phyloP scores from a whole-genome alignment of 2,113 vertebrate genomes.

The Indicator maculatus region DNA sequence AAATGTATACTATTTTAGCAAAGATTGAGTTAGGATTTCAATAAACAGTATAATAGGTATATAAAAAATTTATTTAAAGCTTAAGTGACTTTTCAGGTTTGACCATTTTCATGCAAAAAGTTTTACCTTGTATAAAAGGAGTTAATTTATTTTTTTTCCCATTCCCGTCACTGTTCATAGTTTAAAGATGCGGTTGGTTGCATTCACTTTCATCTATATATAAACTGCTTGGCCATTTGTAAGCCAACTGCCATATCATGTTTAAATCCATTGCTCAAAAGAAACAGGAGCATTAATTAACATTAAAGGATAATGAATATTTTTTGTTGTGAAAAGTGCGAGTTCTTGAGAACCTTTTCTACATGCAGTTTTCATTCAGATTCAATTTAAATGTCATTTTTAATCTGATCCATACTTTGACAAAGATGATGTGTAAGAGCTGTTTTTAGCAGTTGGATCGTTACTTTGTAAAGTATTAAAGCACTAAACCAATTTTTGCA shows the following conservation, averaged over 20 bases:
- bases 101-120: not conserved
- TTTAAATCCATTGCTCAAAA: conserved; percentile 25
- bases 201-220: not conserved
- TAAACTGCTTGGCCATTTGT: not conserved
- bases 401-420: conserved; percentile 56
- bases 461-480: conserved; percentile 77
- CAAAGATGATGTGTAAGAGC: conserved; percentile 67
- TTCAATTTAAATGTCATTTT: conserved; percentile 58
- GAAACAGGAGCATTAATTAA: conserved; percentile 18
- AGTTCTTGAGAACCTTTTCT: conserved; percentile 54
- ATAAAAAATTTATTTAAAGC: not conserved
- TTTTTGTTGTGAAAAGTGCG: conserved; percentile 31
- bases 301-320: not conserved
- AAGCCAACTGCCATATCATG: not conserved
- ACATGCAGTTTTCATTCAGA: conserved; percentile 53
- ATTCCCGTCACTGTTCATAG: not conserved
- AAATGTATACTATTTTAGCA: not conserved
- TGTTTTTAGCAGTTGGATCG: conserved; percentile 68
- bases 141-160: not conserved
- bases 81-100: not conserved
- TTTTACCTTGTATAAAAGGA: not conserved
- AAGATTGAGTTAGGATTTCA: not conserved
- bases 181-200: not conserved
- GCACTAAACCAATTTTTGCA: conserved; percentile 78
- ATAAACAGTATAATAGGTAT: not conserved